These are phyloP conservation scores for Dinocampus coccinellae DNA, from an alignment of 2,888 invertebrate genomes.

Conservation along the genomic window DNA sequence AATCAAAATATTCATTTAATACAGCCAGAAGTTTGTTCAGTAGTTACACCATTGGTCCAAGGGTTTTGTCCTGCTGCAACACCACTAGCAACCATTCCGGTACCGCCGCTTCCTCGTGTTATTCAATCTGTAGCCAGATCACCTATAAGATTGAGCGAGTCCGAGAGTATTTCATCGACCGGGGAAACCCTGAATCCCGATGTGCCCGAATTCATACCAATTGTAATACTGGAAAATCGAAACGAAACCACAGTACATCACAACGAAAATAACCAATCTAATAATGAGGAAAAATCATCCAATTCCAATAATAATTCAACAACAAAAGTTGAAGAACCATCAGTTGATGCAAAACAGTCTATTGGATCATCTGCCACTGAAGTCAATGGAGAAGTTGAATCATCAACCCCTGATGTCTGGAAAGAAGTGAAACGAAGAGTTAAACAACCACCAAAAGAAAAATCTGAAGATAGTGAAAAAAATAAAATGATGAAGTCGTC, in stretches of 20 bases:
- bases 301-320: conserved; percentile 14
- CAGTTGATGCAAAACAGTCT: conserved; percentile 21
- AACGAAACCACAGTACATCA: conserved; percentile 55
- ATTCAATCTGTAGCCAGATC: conserved; percentile 66
- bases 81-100: conserved; percentile 77
- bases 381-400: conserved; percentile 52
- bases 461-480: conserved; percentile 54
- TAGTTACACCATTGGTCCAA: conserved; percentile 41
- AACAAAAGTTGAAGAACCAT: conserved; percentile 10
- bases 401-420: conserved; percentile 72
- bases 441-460: conserved; percentile 64
- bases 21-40: conserved; percentile 38
- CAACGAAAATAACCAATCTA: conserved; percentile 32
- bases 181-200: conserved; percentile 83
- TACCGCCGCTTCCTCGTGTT: conserved; percentile 79
- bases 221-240: conserved; percentile 49
- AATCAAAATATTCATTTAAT: conserved; percentile 61
- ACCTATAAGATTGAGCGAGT: conserved; percentile 53
- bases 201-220: conserved; percentile 88
- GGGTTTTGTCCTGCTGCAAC: conserved; percentile 74
- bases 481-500: not conserved
- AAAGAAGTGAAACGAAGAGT: conserved; percentile 71
- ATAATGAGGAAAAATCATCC: conserved; percentile 3
- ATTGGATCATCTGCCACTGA: conserved; percentile 36
- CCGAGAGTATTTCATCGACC: conserved; percentile 55